Percentiles rank a stretch among this genome's conserved stretches.
These are phyloP conservation scores for Miichthys miiuy DNA, from an alignment of 2,797 vertebrate genomes.

Conservation along the genomic window DNA sequence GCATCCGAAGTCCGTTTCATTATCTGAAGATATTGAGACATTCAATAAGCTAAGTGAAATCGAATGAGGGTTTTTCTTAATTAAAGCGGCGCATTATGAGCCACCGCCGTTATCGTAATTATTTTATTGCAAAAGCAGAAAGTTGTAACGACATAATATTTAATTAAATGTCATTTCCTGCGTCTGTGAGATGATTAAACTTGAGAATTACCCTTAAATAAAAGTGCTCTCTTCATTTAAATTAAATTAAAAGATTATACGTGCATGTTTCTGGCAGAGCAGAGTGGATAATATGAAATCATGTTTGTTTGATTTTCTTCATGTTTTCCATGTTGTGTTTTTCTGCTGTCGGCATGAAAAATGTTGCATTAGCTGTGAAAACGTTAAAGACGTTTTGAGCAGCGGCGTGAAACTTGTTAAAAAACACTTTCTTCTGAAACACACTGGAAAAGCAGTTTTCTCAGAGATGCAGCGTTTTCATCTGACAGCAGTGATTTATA, in stretches of 20 bases:
- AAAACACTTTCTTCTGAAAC: background rate
- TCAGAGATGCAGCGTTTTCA: conserved; percentile 29
- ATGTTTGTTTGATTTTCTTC: background rate
- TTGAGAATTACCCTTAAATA: no score
- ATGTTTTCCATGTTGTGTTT: conserved; percentile 19
- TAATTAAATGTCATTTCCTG: no score
- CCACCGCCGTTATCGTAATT: background rate
- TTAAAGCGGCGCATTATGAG: background rate
- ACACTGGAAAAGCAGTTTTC: background rate
- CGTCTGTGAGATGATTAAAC: background rate
- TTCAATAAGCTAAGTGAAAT: background rate
- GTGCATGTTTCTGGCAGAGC: no score
- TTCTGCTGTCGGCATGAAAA: conserved; percentile 32
- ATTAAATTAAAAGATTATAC: no score
- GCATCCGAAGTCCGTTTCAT: background rate
- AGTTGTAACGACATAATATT: no score
- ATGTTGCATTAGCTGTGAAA: background rate
- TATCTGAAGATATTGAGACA: background rate
- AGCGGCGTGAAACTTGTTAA: no score
- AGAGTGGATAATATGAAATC: background rate
- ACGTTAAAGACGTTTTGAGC: background rate
- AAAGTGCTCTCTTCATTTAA: no score
- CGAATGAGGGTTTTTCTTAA: background rate
- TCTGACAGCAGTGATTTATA: conserved; percentile 49
- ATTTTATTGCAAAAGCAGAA: background rate